Evolutionary conservation across 2,888 invertebrate genomes (phyloP).

Genomic region (Allophyes oxyacanthae): DNA sequence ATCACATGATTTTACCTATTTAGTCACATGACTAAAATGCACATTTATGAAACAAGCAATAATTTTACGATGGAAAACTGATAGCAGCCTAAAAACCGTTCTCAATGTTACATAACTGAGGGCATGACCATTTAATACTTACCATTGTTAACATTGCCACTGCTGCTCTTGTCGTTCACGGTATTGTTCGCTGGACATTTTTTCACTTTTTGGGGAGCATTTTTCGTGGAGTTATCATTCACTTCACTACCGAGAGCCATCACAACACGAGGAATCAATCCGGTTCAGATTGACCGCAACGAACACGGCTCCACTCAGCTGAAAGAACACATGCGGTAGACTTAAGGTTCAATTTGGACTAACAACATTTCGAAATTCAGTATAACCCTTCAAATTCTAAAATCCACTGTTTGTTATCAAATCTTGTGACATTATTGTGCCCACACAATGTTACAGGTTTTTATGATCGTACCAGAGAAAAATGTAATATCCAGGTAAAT

Average conservation of each 20-base stretch:
- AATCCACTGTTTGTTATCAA: constrained; percentile 30
- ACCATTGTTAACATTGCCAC: constrained; percentile 85
- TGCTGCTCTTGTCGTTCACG: constrained; percentile 80
- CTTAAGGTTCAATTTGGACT: constrained; percentile 86
- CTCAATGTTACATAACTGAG: constrained; percentile 87
- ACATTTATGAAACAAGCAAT: constrained; percentile 60
- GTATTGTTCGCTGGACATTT: constrained; percentile 81
- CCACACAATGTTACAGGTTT: constrained; percentile 48
- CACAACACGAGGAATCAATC: constrained; percentile 89
- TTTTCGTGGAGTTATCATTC: constrained; percentile 87
- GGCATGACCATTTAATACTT: constrained; percentile 81
- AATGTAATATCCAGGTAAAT: constrained; percentile 1
- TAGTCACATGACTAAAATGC: constrained; percentile 80
- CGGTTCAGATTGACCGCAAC: constrained; percentile 85
- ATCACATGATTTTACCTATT: constrained; percentile 77
- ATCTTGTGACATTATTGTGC: constrained; percentile 13
- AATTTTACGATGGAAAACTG: constrained; percentile 57
- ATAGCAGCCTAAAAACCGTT: constrained; percentile 65
- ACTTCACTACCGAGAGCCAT: constrained; percentile 90
- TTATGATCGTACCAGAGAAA: constrained; percentile 39
- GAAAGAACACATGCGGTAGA: constrained; percentile 87
- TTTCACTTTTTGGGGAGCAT: constrained; percentile 86
- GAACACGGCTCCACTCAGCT: constrained; percentile 87
- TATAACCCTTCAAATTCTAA: constrained; percentile 57
- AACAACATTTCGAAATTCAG: constrained; percentile 59